Base-by-base conservation (phyloP, 92 coral and sea anemone species). In the Phenganax stokvisi region DNA sequence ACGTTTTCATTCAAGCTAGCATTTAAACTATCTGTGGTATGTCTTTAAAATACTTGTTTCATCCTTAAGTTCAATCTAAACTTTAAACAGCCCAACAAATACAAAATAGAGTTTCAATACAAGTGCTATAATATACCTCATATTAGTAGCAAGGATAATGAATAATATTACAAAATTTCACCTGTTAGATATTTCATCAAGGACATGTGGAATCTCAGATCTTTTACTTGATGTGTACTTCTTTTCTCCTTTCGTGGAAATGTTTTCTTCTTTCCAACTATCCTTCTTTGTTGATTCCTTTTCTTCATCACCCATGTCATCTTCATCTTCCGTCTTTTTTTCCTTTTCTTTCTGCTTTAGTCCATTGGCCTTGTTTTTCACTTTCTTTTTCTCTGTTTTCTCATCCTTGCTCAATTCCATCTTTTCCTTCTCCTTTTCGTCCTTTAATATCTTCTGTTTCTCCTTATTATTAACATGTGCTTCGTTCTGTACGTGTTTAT, bases 191-290 rank as follows among this genome's bases (percentile, higher is more conserved):
- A 56, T 9, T 76, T 29, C 52, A 13, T 57, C 54, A 29, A 11
- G 31, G 1, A 37, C 58, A 63, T 63, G 82, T 61, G 72, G 82
- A 20, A 78, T 78, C 16, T 63, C 54, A 37, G 82, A 78, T 64
- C 72, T 62, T 65, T 79, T 79, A 61, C 74, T 79, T 37, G 83
- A 62, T 13, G 51, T 52, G 51, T 77, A 59, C 47, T 61, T 31
- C 16, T 77, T 56, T 15, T 61, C 81, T 56, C 8, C 67, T 8
- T 28, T 77, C 25, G 71, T 60, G 47, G 81, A 59, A 77, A 62
- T 10, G 6, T 63, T 73, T 54, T 62, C 83, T 57, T 79, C 83
- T 27, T 63, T 73, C 83, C 83, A 79, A 68, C 57, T 63, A 62
- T 79, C 83, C 69, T 54, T 68, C 51, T 70, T n/a, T 13, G 54